phyloP scores from a whole-genome alignment of 2,888 invertebrate species.

The Parascotia fuliginaria region DNA sequence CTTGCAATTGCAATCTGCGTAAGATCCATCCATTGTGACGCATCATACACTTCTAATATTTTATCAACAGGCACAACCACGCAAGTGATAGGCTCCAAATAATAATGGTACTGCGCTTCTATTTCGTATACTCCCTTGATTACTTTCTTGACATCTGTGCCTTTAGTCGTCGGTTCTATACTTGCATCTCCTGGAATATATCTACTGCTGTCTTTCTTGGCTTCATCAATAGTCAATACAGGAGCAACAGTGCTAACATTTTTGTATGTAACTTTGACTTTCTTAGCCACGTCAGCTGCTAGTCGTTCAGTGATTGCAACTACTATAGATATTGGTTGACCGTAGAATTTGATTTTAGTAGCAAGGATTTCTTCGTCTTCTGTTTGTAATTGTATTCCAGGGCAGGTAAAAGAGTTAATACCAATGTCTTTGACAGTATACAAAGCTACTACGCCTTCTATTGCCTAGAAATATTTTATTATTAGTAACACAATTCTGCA shows the following conservation, averaged over 20 bases:
- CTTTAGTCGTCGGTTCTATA: slow-evolving; percentile 54
- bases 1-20: slow-evolving; percentile 81
- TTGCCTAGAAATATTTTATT: slow-evolving; percentile 65
- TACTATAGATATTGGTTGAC: slow-evolving; percentile 75
- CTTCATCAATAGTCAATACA: slow-evolving; percentile 50
- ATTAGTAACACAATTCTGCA: too few species aligned
- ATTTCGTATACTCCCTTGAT: slow-evolving; percentile 82
- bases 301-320: slow-evolving; percentile 84
- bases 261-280: slow-evolving; percentile 84
- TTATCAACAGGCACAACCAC: slow-evolving; percentile 89
- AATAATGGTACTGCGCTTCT: slow-evolving; percentile 89
- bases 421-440: slow-evolving; percentile 88
- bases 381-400: slow-evolving; percentile 29
- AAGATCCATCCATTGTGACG: slow-evolving; percentile 87
- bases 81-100: slow-evolving; percentile 89
- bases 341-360: slow-evolving; percentile 59
- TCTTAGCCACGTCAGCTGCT: slow-evolving; percentile 83
- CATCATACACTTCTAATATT: slow-evolving; percentile 87
- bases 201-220: slow-evolving; percentile 49
- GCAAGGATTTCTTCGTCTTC: slow-evolving; percentile 73
- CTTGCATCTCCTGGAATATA: slow-evolving; percentile 33
- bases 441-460: slow-evolving; percentile 87
- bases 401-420: slow-evolving; percentile 79
- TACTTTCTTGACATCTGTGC: slow-evolving; percentile 68
- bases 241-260: slow-evolving; percentile 60